Conservation (phyloP, 2,888 invertebrate species). For the Argyresthia goedartella region DNA sequence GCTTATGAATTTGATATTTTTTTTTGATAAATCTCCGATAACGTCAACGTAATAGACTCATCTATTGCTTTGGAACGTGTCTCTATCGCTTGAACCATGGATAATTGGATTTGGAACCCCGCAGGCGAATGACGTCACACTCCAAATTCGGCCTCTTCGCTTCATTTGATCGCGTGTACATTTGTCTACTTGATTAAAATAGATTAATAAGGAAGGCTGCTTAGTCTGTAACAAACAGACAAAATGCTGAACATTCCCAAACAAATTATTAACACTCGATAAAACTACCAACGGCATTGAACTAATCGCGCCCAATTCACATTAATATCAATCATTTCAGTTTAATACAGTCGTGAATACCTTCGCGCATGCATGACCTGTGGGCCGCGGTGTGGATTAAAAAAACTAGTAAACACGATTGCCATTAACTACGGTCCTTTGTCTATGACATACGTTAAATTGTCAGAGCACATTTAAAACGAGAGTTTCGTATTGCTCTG, state of each 20-base stretch:
- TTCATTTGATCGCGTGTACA: not conserved
- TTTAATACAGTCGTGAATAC: too few relatives aligned
- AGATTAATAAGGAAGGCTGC: not conserved
- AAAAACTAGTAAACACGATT: not conserved
- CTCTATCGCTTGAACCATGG: not conserved
- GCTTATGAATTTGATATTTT: too few relatives aligned
- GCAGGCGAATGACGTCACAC: not conserved
- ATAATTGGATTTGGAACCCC: conserved; percentile 1
- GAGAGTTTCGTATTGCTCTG: conserved; percentile 8
- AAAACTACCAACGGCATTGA: not conserved
- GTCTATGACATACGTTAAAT: conserved; percentile 37
- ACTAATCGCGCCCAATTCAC: not conserved
- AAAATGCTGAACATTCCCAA: not conserved
- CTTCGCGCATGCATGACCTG: too few relatives aligned
- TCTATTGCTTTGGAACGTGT: not conserved
- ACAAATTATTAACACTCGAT: not conserved
- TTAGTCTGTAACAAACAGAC: not conserved
- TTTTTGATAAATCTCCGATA: too few relatives aligned
- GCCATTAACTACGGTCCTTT: conserved; percentile 6
- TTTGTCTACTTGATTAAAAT: not conserved
- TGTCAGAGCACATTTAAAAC: conserved; percentile 31
- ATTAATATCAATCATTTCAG: conserved; percentile 8
- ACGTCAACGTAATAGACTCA: not conserved
- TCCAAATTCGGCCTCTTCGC: not conserved
- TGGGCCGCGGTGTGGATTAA: too few relatives aligned